A percentile compares a stretch with the other conserved stretches of the same genome.
Evolutionary conservation across 2,888 invertebrate genomes (phyloP).

Genomic region (Asteroscopus sphinx): DNA sequence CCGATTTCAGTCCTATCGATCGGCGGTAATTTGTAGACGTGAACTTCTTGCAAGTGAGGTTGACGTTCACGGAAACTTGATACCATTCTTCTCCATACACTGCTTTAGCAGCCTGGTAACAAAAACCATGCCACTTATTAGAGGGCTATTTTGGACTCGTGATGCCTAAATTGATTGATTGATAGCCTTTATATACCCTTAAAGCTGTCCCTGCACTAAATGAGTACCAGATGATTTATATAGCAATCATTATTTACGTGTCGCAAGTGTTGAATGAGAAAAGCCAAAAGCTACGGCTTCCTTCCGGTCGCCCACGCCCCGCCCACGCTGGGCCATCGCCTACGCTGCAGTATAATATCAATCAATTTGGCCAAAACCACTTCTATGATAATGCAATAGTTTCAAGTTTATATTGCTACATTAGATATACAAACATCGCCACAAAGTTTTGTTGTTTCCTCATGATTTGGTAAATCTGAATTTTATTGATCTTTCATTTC

Average conservation of each 20-base stretch:
- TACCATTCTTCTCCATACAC: too few species aligned
- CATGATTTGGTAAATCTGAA: too few species aligned
- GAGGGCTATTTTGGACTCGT: not conserved
- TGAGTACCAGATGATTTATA: constrained; percentile 34
- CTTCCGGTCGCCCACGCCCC: constrained; percentile 86
- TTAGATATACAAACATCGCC: not conserved
- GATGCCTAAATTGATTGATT: not conserved
- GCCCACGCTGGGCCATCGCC: constrained; percentile 71
- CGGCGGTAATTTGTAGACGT: too few species aligned
- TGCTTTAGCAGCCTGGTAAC: too few species aligned
- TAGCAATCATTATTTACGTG: constrained; percentile 46
- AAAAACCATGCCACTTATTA: too few species aligned
- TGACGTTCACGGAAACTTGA: too few species aligned
- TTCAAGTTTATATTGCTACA: constrained; percentile 56
- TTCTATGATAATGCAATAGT: constrained; percentile 71
- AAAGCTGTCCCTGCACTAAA: constrained; percentile 14
- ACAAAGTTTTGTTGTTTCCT: too few species aligned
- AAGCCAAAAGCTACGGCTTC: constrained; percentile 79
- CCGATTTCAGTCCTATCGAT: too few species aligned
- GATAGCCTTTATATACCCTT: constrained; percentile 1
- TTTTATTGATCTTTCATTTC: too few species aligned
- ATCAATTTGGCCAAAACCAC: constrained; percentile 78
- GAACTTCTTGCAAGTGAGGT: too few species aligned
- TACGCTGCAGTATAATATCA: constrained; percentile 74
- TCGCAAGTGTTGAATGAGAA: constrained; percentile 64